phyloP scores from a whole-genome alignment of 2,113 vertebrate species.

The Halichoeres trimaculatus region DNA sequence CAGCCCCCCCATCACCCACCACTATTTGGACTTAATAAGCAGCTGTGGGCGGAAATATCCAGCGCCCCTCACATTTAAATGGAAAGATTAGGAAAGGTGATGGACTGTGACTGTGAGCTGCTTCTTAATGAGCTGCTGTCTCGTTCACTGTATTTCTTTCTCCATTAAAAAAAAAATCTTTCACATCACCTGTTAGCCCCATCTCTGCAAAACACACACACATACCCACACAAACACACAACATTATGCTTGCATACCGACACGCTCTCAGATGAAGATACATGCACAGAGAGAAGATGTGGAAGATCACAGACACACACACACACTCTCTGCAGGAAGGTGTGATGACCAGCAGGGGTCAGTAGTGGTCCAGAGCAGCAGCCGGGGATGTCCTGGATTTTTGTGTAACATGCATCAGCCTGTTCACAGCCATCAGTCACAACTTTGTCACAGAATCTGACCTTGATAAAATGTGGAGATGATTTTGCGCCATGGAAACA shows the following conservation, averaged over 20 bases:
- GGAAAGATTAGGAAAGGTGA: slow-evolving; percentile 78
- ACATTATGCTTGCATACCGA: slow-evolving; percentile 33
- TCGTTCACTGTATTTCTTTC: slow-evolving; percentile 54
- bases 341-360: slow-evolving; percentile 79
- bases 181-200: slow-evolving; percentile 57
- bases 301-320: slow-evolving; percentile 6
- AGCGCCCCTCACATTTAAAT: slow-evolving; percentile 72
- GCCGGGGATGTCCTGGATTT: not conserved
- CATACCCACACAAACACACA: slow-evolving; percentile 19
- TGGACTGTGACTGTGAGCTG: slow-evolving; percentile 79
- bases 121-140: slow-evolving; percentile 72
- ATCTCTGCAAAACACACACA: slow-evolving; percentile 5
- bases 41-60: slow-evolving; percentile 75
- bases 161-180: not conserved
- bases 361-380: slow-evolving; percentile 74
- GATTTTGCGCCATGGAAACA: not conserved
- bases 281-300: slow-evolving; percentile 22
- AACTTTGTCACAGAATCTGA: slow-evolving; percentile 29
- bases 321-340: slow-evolving; percentile 32
- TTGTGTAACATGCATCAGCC: slow-evolving; percentile 26
- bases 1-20: slow-evolving; percentile 58
- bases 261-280: slow-evolving; percentile 17
- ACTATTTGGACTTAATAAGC: slow-evolving; percentile 78
- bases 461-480: slow-evolving; percentile 27
- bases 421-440: slow-evolving; percentile 60